Conservation (phyloP, 2,797 vertebrate genomes). For the Bovichtus variegatus region DNA sequence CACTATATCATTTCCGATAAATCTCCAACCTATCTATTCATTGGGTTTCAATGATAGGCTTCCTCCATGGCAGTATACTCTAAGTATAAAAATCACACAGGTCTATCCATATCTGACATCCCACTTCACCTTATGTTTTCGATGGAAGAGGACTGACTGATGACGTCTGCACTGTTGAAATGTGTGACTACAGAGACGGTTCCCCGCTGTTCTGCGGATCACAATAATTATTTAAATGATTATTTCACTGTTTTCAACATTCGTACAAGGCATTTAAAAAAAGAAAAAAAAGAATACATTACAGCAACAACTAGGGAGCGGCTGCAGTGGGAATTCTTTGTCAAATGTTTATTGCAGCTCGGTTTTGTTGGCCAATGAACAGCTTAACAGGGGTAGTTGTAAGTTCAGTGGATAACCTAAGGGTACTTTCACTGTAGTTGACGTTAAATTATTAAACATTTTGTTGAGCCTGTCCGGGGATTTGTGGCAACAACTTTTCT, state of each 20-base stretch:
- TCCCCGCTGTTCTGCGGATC: not conserved
- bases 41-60: constrained; percentile 71
- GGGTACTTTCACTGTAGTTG: constrained; percentile 14
- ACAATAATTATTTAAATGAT: not conserved
- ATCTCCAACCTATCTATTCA: constrained; percentile 79
- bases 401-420: constrained; percentile 38
- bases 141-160: constrained; percentile 60
- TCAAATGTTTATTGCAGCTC: constrained; percentile 31
- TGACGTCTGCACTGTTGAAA: constrained; percentile 42
- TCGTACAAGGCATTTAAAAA: not conserved
- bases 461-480: constrained; percentile 4
- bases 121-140: constrained; percentile 76
- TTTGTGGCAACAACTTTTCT: constrained; percentile 7
- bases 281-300: not conserved
- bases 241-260: constrained; percentile 8
- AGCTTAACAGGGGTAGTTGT: constrained; percentile 6
- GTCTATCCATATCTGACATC: constrained; percentile 79
- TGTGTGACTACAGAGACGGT: not conserved
- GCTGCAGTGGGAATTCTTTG: constrained; percentile 22
- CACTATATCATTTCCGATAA: constrained; percentile 78
- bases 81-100: constrained; percentile 56
- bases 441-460: not conserved
- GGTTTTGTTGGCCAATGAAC: constrained; percentile 12
- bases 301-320: not conserved
- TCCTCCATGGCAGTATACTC: constrained; percentile 39